Evolutionary conservation across 2,888 invertebrate genomes (phyloP), one percentile per base, ranked within the genome.

Genomic region (Coenonympha arcania): DNA sequence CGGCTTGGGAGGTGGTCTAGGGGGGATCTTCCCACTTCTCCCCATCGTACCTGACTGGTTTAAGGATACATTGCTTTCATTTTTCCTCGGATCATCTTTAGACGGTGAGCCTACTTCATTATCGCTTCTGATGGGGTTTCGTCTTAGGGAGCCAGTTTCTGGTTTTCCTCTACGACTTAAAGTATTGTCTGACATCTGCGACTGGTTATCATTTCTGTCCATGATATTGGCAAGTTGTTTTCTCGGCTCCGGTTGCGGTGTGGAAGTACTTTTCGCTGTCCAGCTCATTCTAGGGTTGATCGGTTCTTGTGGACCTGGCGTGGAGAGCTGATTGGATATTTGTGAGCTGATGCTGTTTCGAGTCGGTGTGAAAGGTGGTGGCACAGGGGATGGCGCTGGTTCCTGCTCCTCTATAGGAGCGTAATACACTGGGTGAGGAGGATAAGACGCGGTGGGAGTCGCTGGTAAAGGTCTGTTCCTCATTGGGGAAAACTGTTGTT

Each of bases 1-100:
- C 44, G 93, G 93, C 63, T 93, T 93, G 20, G 94, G 94, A 8
- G 94, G 94, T 39, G 94, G 94, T 65, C 93, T 88, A 1, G 95
- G 95, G 9, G 94, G 94, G 52, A 94, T 90, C 79, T 95, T 94
- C 16, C 89, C 83, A 64, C 80, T 82, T 52, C 84, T 76, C 11
- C 85, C 82, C 59, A 86, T 71, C 45, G 87, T 86, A 45, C 84
- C 84, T 6, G 85, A 74, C 61, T 83, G 87, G 57, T 83, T 81
- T 56, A 79, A 54, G 20, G 76, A 76, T 19, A 62, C 61, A 55
- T 73, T 76, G 46, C 64, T 72, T 39, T 83, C 84, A 48, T 74
- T 80, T 57, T 74, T 81, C 41, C 72, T 74, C 0, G 63, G 61
- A 36, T 81, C 80, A n/a, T 79, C 81, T 61, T 81, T 85, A 6